Base-by-base conservation (phyloP, 2,888 invertebrate species). In the Perdita meconis region DNA sequence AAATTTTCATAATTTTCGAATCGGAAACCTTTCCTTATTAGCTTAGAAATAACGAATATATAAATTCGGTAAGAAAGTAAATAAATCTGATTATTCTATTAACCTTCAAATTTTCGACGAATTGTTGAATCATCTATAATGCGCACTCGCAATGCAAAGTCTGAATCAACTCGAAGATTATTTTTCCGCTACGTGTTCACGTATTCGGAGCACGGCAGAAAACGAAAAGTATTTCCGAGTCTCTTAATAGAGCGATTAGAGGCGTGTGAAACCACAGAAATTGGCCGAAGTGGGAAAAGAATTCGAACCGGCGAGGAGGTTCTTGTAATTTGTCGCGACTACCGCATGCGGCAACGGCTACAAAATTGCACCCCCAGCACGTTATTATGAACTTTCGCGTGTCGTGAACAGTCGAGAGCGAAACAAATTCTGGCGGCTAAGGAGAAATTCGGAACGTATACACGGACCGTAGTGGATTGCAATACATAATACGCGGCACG, bases 371-470 rank as follows among this genome's bases (percentile, higher is more conserved):
- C 42, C 51, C 56, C 42, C 67, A 60, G 59, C 71, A 42, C 67
- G 73, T 79, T 84, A 86, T 83, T 84, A 85, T 83, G 84, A 85
- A 82, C 68, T 82, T 85, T 80, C 81, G 83, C 73, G 85, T 82
- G 82, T 70, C 78, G 70, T 65, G 66, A 64, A 61, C 75, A 68
- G 66, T 77, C 34, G 6, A n/a, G 67, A 66, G 38, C 65, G 72
- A 75, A 78, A 74, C 61, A 69, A 71, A 78, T 64, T 67, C 38
- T 22, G 38, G 70, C 47, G 44, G 60, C 55, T 76, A 67, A 68
- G 72, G 53, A 66, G 71, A 77, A 83, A 77, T 74, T 82, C 57
- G 67, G 64, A 71, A 42, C 51, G 60, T 67, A 57, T 57, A 69
- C 69, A 57, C 51, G 56, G 51, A 61, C 61, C 16, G 56, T 16